Base-by-base conservation (phyloP, 2,113 vertebrate species). In the Mobula birostris region DNA sequence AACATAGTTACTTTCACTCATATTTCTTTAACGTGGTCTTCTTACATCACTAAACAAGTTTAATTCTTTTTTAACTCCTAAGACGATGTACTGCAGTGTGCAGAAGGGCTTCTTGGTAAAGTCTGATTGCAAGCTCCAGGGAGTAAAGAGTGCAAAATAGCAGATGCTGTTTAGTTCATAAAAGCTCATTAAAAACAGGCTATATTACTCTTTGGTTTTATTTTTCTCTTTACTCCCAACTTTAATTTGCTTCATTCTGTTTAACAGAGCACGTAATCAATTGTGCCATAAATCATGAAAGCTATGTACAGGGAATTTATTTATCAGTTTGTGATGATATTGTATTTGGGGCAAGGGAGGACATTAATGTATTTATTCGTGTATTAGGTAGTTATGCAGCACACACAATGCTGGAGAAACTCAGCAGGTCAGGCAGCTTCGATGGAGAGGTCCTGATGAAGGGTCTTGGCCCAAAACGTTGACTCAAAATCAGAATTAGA, bases 101-200 rank as follows among this genome's bases (percentile, higher is more conserved):
- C 27, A 93, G n/a, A 74, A 72, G 40, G 48, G 32, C 85, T 90
- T 90, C 29, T 66, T 19, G 1, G 2, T 88, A 17, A 66, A 74
- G 36, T 6, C 72, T 48, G 5, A 93, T 93, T 72, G 17, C 19
- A 68, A 36, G 68, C 36, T 93, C 17, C 66, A 48, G 90, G 36
- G 90, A 72, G 90, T 68, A 72, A 48, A 74, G 68, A 32, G 36
- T 93, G 90, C 68, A 32, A 21, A 74, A 68, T 48, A 32, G 21
- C 90, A 93, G 68, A 74, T 24, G 66, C 68, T 93, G 90, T 74
- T 74, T 48, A 93, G 68, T 48, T 93, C 68, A 68, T 93, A 48
- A 93, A 93, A 93, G 66, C 90, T 93, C 90, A 93, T 93, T 93
- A 93, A 72, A 48, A 93, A 48, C n/a, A 93, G 68, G 66, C 36